phyloP scores from a whole-genome alignment of 1,140 invertebrate genomes.

The Wiebesia pumilae region DNA sequence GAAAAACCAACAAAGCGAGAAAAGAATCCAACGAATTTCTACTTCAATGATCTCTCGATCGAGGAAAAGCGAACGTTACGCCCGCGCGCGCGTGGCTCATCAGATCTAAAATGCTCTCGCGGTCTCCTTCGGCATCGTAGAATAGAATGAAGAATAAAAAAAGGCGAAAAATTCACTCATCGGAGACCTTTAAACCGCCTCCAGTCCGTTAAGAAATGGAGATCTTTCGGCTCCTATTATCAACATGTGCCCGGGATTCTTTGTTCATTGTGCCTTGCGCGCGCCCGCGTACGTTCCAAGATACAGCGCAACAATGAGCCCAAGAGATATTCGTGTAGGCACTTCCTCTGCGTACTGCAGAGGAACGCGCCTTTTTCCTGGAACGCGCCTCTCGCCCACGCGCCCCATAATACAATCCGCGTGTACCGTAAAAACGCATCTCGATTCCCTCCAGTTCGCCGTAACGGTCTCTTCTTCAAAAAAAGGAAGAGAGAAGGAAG shows the following conservation, averaged over 20 bases:
- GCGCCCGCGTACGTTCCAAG: slow-evolving; percentile 12
- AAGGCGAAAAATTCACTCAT: slow-evolving; percentile 46
- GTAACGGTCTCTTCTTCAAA: slow-evolving; percentile 7
- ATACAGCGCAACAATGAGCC: slow-evolving; percentile 24
- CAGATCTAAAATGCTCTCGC: slow-evolving; percentile 24
- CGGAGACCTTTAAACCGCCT: slow-evolving; percentile 9
- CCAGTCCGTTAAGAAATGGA: slow-evolving; percentile 24
- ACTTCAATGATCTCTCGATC: slow-evolving; percentile 11
- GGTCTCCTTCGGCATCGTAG: slow-evolving; percentile 12
- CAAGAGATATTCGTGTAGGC: slow-evolving; percentile 10
- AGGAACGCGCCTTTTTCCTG: slow-evolving; percentile 43
- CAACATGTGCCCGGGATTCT: slow-evolving; percentile 33
- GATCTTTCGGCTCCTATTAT: slow-evolving; percentile 42
- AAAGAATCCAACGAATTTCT: slow-evolving; percentile 22
- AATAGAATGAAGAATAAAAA: slow-evolving; percentile 34
- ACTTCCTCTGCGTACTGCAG: slow-evolving; percentile 21
- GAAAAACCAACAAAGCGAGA: slow-evolving; percentile 38
- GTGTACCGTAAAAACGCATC: neutral
- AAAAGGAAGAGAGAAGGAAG: neutral
- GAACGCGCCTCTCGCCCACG: slow-evolving; percentile 39
- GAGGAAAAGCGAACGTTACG: slow-evolving; percentile 31
- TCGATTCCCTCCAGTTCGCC: neutral
- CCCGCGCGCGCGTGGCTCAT: slow-evolving; percentile 35
- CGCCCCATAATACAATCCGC: neutral
- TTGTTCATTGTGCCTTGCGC: slow-evolving; percentile 45